Evolutionary conservation across 2,113 vertebrate species (phyloP), one percentile per base, ranked within the genome.

Genomic region (Eurypyga helias): DNA sequence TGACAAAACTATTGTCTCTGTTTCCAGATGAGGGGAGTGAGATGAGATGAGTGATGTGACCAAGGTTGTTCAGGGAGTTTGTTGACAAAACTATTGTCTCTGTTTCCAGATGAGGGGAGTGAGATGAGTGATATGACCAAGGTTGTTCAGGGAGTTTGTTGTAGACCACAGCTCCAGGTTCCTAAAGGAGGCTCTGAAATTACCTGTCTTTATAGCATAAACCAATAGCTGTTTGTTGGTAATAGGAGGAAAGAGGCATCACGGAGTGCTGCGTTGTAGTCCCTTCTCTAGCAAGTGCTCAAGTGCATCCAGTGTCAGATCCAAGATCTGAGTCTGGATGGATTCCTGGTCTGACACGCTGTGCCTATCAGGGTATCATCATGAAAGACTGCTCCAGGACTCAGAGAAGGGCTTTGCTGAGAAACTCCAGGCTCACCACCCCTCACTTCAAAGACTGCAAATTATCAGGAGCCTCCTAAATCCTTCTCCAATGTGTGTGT

Each of bases 181-280:
- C 29, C 17, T 51, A 17, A 48, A 61, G n/a, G 38, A 83, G 16
- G 25, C 36, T 77, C 52, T 85, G 72, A 55, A 75, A 70, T 75
- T 7, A 13, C 10, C 55, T 65, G 67, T n/a, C 38, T 62, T 78
- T 61, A 21, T 28, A 29, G 41, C 33, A 13, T 28, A 66, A 70
- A 21, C 6, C 46, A 58, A 2, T 79, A 25, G 62, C 58, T 58
- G 13, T 20, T 28, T 60, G 83, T 57, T 4, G 2, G 45, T 57
- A 51, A 24, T 9, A 65, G 89, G 64, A 83, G 67, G 58, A 89
- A 49, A 34, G 54, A 61, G 71, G 76, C 67, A 46, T 49, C 19
- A 4, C 0, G 0, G 49, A 29, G 25, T 5, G 8, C 41, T 36
- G 0, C 2, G 3, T 5, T 43, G 25, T 33, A 14, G 19, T 33